A percentile compares a stretch with the other conserved stretches of the same genome.
These are phyloP conservation scores for Hemichromis elongatus DNA, from an alignment of 2,113 vertebrate genomes.

Conservation along the genomic window DNA sequence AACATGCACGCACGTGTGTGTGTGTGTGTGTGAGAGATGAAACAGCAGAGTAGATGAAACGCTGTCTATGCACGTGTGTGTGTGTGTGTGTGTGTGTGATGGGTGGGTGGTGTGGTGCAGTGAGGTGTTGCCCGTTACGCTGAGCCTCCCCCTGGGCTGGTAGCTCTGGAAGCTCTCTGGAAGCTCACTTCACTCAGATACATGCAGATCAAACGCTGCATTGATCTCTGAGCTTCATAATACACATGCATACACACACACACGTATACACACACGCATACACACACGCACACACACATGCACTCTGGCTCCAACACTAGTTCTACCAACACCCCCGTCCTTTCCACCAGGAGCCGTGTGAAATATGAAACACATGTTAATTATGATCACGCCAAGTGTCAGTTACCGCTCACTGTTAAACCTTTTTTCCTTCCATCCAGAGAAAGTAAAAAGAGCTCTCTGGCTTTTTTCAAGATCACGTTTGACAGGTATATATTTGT, in stretches of 20 bases:
- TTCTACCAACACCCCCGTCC: slow-evolving; percentile 14
- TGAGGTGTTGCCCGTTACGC: slow-evolving; percentile 43
- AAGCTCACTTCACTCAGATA: slow-evolving; percentile 63
- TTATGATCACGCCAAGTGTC: slow-evolving; percentile 38
- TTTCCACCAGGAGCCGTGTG: slow-evolving; percentile 35
- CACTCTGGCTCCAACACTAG: background rate
- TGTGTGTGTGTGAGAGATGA: no score
- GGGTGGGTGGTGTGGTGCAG: background rate
- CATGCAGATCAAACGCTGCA: slow-evolving; percentile 64
- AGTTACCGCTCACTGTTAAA: background rate
- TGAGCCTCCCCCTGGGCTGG: slow-evolving; percentile 45
- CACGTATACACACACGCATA: slow-evolving; percentile 3
- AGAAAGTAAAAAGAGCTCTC: background rate
- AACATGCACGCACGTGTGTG: no score
- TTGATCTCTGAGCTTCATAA: slow-evolving; percentile 53
- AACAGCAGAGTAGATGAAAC: no score
- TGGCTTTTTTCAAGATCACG: background rate
- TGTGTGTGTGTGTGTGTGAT: background rate
- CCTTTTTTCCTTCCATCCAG: background rate
- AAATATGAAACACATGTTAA: slow-evolving; percentile 58
- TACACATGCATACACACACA: background rate
- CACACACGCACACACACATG: slow-evolving; percentile 11
- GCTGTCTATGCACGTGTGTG: no score
- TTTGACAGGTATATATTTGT: background rate
- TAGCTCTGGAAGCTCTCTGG: slow-evolving; percentile 56